A percentile compares a stretch with the other conserved stretches of the same genome.
phyloP scores from a whole-genome alignment of 2,888 invertebrate genomes.

The Ctena decussata region DNA sequence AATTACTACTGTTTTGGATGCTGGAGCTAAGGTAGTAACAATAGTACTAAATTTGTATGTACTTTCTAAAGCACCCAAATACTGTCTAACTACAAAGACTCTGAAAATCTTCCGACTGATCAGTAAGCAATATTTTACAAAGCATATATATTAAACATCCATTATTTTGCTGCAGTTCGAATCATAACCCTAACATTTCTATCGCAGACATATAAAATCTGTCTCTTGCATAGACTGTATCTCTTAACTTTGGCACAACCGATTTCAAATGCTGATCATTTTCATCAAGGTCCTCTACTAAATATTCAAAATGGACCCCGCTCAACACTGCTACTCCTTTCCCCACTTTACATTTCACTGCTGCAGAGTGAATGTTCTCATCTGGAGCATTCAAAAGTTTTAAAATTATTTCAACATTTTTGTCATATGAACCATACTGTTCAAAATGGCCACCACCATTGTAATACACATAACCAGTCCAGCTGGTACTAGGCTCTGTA shows the following conservation, averaged over 20 bases:
- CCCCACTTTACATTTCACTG: slow-evolving; percentile 73
- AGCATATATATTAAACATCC: no score
- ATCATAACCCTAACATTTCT: background rate
- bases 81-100: no score
- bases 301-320: slow-evolving; percentile 80
- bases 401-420: background rate
- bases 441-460: slow-evolving; percentile 34
- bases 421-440: background rate
- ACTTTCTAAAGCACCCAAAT: no score
- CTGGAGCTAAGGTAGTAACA: no score
- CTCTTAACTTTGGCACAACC: background rate
- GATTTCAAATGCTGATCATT: background rate
- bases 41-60: no score
- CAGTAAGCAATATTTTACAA: no score
- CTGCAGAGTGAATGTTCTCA: background rate
- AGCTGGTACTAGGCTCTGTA: background rate
- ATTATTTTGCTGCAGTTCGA: no score
- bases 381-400: background rate
- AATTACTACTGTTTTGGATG: no score
- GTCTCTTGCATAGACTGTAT: background rate
- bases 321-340: slow-evolving; percentile 77
- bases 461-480: slow-evolving; percentile 18
- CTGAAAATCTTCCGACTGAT: no score
- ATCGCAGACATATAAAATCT: slow-evolving; percentile 5
- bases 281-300: slow-evolving; percentile 63